phyloP scores from a whole-genome alignment of 1,140 invertebrate species.

The Diachasma alloeum region DNA sequence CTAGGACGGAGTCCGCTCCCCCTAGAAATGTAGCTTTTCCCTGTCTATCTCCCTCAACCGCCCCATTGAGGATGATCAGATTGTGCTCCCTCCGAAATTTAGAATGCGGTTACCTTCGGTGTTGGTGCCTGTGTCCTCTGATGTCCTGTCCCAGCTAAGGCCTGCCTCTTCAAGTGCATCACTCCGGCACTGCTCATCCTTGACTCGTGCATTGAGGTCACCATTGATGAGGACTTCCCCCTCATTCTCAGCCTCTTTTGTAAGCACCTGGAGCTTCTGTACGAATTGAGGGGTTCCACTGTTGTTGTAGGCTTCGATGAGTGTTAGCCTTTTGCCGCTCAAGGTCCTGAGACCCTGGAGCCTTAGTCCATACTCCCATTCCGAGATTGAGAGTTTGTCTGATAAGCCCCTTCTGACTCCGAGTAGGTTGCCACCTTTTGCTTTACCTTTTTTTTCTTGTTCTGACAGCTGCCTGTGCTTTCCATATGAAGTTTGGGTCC shows the following conservation, averaged over 20 bases:
- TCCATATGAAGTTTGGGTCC: constrained; percentile 9
- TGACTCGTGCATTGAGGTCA: neutral
- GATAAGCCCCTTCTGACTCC: neutral
- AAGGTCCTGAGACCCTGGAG: neutral
- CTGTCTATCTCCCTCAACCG: neutral
- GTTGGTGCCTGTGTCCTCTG: neutral
- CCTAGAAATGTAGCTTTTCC: neutral
- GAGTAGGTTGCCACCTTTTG: constrained; percentile 12
- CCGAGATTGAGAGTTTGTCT: neutral
- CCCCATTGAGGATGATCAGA: neutral
- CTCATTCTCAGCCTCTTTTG: neutral
- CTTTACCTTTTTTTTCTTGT: constrained; percentile 11
- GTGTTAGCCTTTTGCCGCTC: neutral
- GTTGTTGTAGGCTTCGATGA: neutral
- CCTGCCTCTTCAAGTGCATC: neutral
- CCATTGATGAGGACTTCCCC: neutral
- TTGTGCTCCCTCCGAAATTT: neutral
- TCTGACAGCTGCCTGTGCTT: constrained; percentile 16
- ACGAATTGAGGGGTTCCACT: neutral
- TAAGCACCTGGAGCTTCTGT: neutral
- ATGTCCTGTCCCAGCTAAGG: neutral
- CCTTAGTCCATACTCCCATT: neutral
- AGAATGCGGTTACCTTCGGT: neutral
- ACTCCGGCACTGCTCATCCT: neutral
- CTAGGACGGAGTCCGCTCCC: neutral